Evolutionary conservation across 1,140 invertebrate species (phyloP), one percentile per base, ranked within the genome.

Genomic region (Neelides sp.): DNA sequence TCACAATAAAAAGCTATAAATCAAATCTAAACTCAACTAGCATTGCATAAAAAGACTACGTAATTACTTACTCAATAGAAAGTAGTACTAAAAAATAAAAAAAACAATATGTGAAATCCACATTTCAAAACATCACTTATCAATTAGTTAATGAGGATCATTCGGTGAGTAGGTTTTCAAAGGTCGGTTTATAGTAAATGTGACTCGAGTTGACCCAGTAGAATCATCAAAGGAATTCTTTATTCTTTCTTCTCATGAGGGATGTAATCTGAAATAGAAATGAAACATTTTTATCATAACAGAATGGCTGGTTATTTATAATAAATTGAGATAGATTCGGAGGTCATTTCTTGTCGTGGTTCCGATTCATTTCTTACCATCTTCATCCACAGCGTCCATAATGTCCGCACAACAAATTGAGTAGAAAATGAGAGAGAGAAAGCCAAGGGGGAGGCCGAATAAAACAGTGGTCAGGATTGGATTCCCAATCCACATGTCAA

Each of bases 361-460:
- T 10, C 8, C 19, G 8, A 40, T 40, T 12, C 8, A 40, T 7
- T 40, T 13, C 19, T 40, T 40, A 12, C 10, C 17, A 40, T 85
- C 83, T 37, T 90, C 86, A 17, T 91, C 87, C 55, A 83, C 78
- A n/a, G 86, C 85, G 66, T 93, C 90, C 58, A 93, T 72, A 62
- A 94, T 88, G 69, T 95, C 89, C 20, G 86, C 79, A 68, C 89
- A 95, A 66, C 86, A 95, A 54, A 90, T 83, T 2, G 88, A 88
- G 64, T 95, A 95, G 63, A 85, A 80, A 62, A 96, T 95, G 1
- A 95, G 76, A n/a, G 82, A 82, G 7, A 96, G 74, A 65, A 96
- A 94, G 13, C 86, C 84, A 27, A 87, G 66, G 8, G 92, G 92
- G 32, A 95, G 71, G 20, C 75, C 74, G 56, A 68, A 69, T 2